Evolutionary conservation across 2,888 invertebrate genomes (phyloP).

Genomic region (Aphidoletes aphidimyza): DNA sequence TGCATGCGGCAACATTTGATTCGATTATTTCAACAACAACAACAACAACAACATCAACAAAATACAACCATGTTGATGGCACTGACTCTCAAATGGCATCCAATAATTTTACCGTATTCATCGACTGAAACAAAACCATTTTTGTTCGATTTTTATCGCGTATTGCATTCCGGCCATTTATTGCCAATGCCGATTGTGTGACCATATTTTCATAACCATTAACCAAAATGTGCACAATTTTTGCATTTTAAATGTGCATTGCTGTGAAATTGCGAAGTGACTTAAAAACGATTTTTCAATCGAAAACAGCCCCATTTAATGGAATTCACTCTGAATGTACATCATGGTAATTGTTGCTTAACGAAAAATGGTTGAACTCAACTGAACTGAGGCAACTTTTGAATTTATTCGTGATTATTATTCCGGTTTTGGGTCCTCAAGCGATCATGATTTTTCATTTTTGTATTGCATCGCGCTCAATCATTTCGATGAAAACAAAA

Average conservation of each 20-base stretch:
- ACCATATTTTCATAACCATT: conserved; percentile 29
- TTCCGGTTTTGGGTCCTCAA: conserved; percentile 10
- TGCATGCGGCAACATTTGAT: background rate
- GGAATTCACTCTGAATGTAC: background rate
- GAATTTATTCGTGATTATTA: conserved; percentile 44
- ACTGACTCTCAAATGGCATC: background rate
- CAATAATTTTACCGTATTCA: conserved; percentile 11
- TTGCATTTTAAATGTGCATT: conserved; percentile 15
- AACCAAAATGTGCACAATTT: conserved; percentile 39
- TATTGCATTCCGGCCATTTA: background rate
- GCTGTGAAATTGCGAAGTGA: background rate
- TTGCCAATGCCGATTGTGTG: background rate
- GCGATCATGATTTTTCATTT: conserved; percentile 39
- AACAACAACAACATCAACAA: background rate
- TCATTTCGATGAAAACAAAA: background rate
- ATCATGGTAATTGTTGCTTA: conserved; percentile 40
- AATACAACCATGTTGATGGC: no score
- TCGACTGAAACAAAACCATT: background rate
- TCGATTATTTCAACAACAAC: background rate
- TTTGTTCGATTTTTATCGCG: background rate
- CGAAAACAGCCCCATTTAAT: background rate
- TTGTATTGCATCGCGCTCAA: background rate
- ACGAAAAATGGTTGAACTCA: conserved; percentile 31
- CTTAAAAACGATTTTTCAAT: background rate
- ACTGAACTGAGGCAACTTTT: no score